Evolutionary conservation across 1,140 invertebrate genomes (phyloP).

Genomic region (Delia radicum): DNA sequence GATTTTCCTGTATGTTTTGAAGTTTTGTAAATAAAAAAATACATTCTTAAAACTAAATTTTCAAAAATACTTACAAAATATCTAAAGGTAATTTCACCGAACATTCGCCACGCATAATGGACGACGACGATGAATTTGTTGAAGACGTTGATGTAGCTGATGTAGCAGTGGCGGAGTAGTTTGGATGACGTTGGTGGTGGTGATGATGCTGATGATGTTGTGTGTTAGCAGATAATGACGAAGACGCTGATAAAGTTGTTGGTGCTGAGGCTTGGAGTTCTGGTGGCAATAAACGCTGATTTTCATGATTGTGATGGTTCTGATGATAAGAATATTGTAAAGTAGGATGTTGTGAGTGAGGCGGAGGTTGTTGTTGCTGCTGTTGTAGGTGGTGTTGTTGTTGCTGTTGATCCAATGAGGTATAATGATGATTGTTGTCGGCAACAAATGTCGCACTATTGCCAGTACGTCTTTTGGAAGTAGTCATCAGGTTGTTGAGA

Average conservation of each 20-base stretch:
- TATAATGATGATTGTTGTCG: conserved; percentile 26
- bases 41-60: too few species aligned
- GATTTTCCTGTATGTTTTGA: too few species aligned
- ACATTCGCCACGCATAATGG: conserved; percentile 54
- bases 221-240: too few species aligned
- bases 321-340: neutral
- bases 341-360: conserved; percentile 12
- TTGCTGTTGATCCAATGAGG: conserved; percentile 12
- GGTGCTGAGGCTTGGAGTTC: conserved; percentile 27
- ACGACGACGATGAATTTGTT: conserved; percentile 55
- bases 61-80: conserved; percentile 56
- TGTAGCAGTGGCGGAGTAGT: neutral
- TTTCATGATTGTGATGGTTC: conserved; percentile 37
- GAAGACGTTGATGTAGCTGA: neutral
- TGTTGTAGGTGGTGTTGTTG: conserved; percentile 15
- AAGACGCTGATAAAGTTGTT: too few species aligned
- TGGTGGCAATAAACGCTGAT: conserved; percentile 55
- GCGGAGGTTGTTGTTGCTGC: conserved; percentile 31
- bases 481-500: conserved; percentile 42
- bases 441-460: conserved; percentile 34
- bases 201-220: neutral
- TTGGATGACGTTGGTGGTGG: neutral
- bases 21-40: too few species aligned
- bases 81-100: conserved; percentile 55
- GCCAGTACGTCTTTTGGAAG: conserved; percentile 51